These are phyloP conservation scores for Cercopithecus neglectus DNA, from an alignment of 2,797 vertebrate species.

Conservation along the genomic window DNA sequence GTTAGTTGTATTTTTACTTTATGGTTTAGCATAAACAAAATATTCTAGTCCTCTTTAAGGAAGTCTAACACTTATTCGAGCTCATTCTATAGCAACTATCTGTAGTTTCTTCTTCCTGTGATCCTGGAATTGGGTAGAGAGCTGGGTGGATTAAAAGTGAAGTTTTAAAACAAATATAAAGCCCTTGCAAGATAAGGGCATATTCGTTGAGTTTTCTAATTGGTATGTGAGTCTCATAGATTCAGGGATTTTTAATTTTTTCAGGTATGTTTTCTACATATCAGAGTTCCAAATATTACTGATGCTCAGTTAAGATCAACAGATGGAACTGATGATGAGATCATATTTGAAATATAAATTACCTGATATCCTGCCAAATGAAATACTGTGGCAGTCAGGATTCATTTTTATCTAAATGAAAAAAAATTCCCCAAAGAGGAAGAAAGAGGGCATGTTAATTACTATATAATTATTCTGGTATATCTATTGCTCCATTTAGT, in stretches of 20 bases:
- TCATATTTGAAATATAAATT: conserved; percentile 75
- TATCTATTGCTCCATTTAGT: conserved; percentile 75
- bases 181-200: not conserved
- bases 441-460: conserved; percentile 79
- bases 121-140: not conserved
- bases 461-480: conserved; percentile 78
- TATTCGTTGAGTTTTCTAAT: not conserved
- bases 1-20: not conserved
- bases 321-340: conserved; percentile 64
- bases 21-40: not conserved
- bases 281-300: not conserved
- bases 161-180: conserved; percentile 8
- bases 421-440: conserved; percentile 59
- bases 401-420: conserved; percentile 78
- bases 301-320: conserved; percentile 39
- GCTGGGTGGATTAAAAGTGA: not conserved
- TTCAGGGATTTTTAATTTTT: conserved; percentile 21
- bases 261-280: conserved; percentile 5
- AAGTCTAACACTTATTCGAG: not conserved
- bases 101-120: not conserved
- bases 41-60: not conserved
- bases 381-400: conserved; percentile 74
- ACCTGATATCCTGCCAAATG: conserved; percentile 70
- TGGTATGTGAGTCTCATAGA: not conserved
- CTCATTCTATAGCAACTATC: not conserved